phyloP scores from a whole-genome alignment of 1,140 invertebrate genomes.

The Mercenaria mercenaria region DNA sequence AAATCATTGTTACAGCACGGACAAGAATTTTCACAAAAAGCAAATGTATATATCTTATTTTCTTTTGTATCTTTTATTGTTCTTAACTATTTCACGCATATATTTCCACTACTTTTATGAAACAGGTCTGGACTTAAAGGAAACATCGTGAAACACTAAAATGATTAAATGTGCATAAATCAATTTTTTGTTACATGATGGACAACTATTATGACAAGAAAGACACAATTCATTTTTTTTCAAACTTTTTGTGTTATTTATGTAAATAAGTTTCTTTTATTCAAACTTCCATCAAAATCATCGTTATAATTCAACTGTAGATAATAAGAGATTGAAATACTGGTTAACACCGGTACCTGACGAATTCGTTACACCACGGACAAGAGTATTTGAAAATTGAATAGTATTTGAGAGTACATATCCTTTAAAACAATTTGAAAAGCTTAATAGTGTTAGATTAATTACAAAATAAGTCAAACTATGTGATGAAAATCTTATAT shows the following conservation, averaged over 20 bases:
- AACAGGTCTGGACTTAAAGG: constrained; percentile 9
- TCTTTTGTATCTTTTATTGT: constrained; percentile 31
- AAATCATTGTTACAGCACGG: constrained; percentile 13
- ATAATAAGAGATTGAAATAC: constrained; percentile 11
- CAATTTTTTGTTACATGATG: constrained; percentile 26
- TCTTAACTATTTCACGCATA: not conserved
- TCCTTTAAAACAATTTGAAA: constrained; percentile 16
- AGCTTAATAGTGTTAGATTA: not conserved
- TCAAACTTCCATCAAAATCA: constrained; percentile 16
- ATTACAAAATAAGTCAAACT: not conserved
- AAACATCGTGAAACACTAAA: not conserved
- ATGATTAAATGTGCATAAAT: constrained; percentile 14
- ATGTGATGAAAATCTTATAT: not conserved
- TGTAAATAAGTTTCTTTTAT: not conserved
- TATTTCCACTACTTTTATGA: not conserved
- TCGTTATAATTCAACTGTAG: not conserved
- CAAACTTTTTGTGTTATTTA: not conserved
- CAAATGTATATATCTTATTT: not conserved
- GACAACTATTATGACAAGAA: constrained; percentile 18
- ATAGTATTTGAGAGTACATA: constrained; percentile 2
- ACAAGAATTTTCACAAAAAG: not conserved
- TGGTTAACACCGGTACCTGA: not conserved
- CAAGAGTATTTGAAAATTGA: not conserved
- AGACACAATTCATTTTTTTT: constrained; percentile 9
- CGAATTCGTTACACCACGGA: constrained; percentile 27